A percentile compares a stretch with the other conserved stretches of the same genome.
Conservation (phyloP, 2,113 vertebrate species). For the Ceyx margarethae region DNA sequence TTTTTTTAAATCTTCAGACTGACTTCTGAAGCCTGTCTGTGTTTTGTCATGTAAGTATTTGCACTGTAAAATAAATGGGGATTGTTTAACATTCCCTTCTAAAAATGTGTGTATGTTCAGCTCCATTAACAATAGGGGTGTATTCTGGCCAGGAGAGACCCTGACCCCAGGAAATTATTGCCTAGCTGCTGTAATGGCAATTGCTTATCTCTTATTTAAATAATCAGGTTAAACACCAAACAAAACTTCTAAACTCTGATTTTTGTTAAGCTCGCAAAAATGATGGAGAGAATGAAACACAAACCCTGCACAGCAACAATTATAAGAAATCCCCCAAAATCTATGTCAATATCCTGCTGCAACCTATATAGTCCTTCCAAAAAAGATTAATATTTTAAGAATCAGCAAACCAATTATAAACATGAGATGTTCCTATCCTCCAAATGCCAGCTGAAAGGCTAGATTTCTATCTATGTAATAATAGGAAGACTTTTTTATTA, state of each 20-base stretch:
- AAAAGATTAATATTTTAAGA: conserved; percentile 31
- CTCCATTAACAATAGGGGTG: conserved; percentile 20
- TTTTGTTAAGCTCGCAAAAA: conserved; percentile 25
- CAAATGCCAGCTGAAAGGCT: conserved; percentile 39
- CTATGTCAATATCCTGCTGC: neutral
- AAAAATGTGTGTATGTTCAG: conserved; percentile 33
- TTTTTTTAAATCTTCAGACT: neutral
- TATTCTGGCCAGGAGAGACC: neutral
- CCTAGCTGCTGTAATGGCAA: conserved; percentile 17
- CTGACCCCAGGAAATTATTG: conserved; percentile 45
- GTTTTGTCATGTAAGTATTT: conserved; percentile 57
- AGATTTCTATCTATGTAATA: conserved; percentile 21
- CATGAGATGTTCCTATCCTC: neutral
- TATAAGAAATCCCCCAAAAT: neutral
- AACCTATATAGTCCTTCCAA: neutral
- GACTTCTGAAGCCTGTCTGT: conserved; percentile 36
- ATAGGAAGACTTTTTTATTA: conserved; percentile 45
- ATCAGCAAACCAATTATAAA: conserved; percentile 21
- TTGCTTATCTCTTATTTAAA: conserved; percentile 58
- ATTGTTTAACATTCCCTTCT: conserved; percentile 40
- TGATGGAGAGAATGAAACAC: neutral
- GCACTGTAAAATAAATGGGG: conserved; percentile 56
- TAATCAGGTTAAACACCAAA: conserved; percentile 44
- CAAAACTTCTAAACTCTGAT: conserved; percentile 38
- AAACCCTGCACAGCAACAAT: neutral